Base-by-base conservation (phyloP, 1,140 invertebrate species). In the Hermetia illucens region DNA sequence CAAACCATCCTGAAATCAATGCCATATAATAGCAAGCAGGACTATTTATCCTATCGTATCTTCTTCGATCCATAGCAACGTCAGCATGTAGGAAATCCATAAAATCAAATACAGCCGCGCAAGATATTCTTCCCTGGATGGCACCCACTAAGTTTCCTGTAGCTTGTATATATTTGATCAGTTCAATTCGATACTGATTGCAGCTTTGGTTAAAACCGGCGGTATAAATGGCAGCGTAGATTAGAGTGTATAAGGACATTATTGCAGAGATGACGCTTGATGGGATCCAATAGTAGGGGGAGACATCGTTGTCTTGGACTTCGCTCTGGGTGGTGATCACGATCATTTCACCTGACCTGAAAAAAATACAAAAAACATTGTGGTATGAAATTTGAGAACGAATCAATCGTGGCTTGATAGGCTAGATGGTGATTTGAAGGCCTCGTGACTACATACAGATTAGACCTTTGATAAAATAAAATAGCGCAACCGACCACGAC, bases 11-110 rank as follows among this genome's bases (percentile, higher is more conserved):
- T 1, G 67, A 53, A 9, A 68, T 47, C 2, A 80, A 51, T 0
- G 72, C 65, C 21, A 79, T 41, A 42, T 74, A 72, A 18, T 79
- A 53, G 8, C 72, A 64, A 2, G 71, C 43, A 2, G 68, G 70
- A 0, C 74, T 77, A 45, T 80, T 73, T 3, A 77, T 77, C 41
- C 63, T 65, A 29, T 72, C 72, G 3, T 66, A 64, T 4, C 69
- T 63, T 18, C 67, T 61, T 44, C 68, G 68, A 40, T 73, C 69
- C 16, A 64, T 64, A 5, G 62, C 63, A 0, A 64, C 49, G 32
- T 77, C 70, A 5, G 70, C 68, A 29, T 77, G 71, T 25, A 81
- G 47, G 45, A 78, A 82, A 50, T 82, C 79, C 74, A 82, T 76
- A 46, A 75, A 81, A 57, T 82, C 79, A 29, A 73, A 72, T 30